Percentiles rank a stretch among this genome's conserved stretches.
Conservation (phyloP, 2,113 vertebrate genomes). For the Odontesthes bonariensis region DNA sequence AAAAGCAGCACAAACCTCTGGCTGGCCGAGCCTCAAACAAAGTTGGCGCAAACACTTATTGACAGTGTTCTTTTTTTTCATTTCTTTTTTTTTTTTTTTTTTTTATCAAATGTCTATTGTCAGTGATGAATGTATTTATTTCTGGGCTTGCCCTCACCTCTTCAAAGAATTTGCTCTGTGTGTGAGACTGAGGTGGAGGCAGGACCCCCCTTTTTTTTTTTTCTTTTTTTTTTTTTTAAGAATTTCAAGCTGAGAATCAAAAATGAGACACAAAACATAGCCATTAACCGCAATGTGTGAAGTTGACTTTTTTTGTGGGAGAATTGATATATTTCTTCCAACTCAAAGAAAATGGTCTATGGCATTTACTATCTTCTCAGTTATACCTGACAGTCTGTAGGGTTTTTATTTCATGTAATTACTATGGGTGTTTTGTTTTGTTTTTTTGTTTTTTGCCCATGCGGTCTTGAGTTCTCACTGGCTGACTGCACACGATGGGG, state of each 20-base stretch:
- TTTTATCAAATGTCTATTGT: conserved; percentile 93
- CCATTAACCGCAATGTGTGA: conserved; percentile 95
- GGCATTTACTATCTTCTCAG: conserved; percentile 68
- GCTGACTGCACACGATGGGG: conserved; percentile 64
- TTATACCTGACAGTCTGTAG: conserved; percentile 66
- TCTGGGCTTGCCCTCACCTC: conserved; percentile 90
- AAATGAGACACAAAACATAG: conserved; percentile 88
- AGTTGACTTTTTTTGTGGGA: conserved; percentile 80
- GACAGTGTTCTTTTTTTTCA: conserved; percentile 91
- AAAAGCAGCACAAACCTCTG: conserved; percentile 77
- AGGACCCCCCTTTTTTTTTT: conserved; percentile 67
- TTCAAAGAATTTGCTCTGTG: conserved; percentile 85
- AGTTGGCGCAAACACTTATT: conserved; percentile 97
- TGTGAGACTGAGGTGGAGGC: conserved; percentile 80
- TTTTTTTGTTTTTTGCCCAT: conserved; percentile 38
- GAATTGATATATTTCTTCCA: conserved; percentile 67
- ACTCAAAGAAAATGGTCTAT: conserved; percentile 68
- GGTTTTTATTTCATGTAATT: conserved; percentile 69
- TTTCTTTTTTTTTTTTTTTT: conserved; percentile 94
- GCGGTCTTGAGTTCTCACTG: conserved; percentile 70
- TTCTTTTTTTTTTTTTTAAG: conserved; percentile 65
- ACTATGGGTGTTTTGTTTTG: conserved; percentile 50
- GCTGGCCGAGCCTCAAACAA: conserved; percentile 90
- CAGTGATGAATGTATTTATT: conserved; percentile 99
- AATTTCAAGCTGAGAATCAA: conserved; percentile 85